Evolutionary conservation across 1,140 invertebrate genomes (phyloP).

Genomic region (Drosophila chauvacae): DNA sequence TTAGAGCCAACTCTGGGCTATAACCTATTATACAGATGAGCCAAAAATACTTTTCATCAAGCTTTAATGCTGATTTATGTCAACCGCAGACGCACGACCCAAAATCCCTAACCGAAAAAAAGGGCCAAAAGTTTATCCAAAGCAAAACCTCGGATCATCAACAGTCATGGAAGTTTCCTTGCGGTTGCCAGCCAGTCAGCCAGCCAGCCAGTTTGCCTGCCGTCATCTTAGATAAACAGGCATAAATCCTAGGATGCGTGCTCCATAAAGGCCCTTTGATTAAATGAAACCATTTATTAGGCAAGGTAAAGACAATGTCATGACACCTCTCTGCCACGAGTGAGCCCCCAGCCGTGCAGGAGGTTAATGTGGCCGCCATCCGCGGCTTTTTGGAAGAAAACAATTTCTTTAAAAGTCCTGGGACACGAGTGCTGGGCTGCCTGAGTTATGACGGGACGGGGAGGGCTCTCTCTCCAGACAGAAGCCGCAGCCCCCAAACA

Average conservation of each 20-base stretch:
- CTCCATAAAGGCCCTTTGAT: constrained; percentile 74
- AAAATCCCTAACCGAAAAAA: constrained; percentile 14
- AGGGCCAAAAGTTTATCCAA: constrained; percentile 68
- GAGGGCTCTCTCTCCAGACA: constrained; percentile 19
- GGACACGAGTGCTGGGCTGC: constrained; percentile 12
- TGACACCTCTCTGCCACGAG: constrained; percentile 46
- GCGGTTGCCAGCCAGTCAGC: constrained; percentile 20
- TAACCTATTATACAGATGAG: constrained; percentile 42
- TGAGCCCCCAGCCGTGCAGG: constrained; percentile 17
- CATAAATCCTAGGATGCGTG: constrained; percentile 65
- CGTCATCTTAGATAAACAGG: constrained; percentile 60
- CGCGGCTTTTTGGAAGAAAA: constrained; percentile 43
- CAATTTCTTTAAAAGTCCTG: constrained; percentile 79
- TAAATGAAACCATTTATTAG: constrained; percentile 81
- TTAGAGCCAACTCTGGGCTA: constrained; percentile 9
- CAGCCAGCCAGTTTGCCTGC: constrained; percentile 26
- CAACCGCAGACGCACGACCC: constrained; percentile 56
- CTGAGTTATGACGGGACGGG: constrained; percentile 66
- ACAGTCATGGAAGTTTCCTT: constrained; percentile 43
- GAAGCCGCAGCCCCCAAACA: constrained; percentile 20
- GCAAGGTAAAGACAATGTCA: constrained; percentile 75
- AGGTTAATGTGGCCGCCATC: constrained; percentile 21
- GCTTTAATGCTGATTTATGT: constrained; percentile 78
- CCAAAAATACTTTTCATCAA: constrained; percentile 64
- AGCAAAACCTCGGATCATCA: constrained; percentile 56